Conservation (phyloP, 2,888 invertebrate species). For the Tachina grossa region DNA sequence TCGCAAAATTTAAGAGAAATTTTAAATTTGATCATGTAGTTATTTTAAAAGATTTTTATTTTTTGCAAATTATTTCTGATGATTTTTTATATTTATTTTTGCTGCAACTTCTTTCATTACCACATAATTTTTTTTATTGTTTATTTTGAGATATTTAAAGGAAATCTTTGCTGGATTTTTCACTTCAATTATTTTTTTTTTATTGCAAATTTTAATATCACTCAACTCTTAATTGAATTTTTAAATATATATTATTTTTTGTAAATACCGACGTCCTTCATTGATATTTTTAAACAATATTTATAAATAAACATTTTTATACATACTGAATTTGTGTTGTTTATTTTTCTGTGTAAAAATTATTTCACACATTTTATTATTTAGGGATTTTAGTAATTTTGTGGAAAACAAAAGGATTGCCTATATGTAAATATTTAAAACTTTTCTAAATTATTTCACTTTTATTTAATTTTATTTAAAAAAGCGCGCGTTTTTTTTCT, state of each 20-base stretch:
- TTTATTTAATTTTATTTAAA: slow-evolving; percentile 2
- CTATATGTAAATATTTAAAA: not conserved
- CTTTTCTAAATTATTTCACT: not conserved
- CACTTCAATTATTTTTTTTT: not conserved
- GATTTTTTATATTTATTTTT: not conserved
- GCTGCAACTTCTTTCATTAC: not conserved
- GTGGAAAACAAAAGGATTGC: not conserved
- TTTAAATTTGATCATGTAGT: slow-evolving; percentile 17
- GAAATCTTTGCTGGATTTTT: not conserved
- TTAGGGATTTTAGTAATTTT: not conserved
- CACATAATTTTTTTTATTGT: not conserved
- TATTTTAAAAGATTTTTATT: slow-evolving; percentile 52
- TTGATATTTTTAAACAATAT: slow-evolving; percentile 73
- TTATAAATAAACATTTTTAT: slow-evolving; percentile 70
- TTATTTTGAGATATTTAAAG: not conserved
- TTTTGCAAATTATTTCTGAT: slow-evolving; percentile 33
- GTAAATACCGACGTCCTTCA: slow-evolving; percentile 71
- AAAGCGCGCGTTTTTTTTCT: slow-evolving; percentile 50
- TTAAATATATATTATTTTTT: slow-evolving; percentile 8
- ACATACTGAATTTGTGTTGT: slow-evolving; percentile 20
- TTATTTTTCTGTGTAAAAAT: not conserved
- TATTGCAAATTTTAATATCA: not conserved
- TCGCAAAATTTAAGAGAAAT: slow-evolving; percentile 32
- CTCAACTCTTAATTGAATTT: not conserved
- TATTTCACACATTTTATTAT: not conserved